Evolutionary conservation across 2,888 invertebrate species (phyloP), one percentile per base, ranked within the genome.

Genomic region (Microchrysa polita): DNA sequence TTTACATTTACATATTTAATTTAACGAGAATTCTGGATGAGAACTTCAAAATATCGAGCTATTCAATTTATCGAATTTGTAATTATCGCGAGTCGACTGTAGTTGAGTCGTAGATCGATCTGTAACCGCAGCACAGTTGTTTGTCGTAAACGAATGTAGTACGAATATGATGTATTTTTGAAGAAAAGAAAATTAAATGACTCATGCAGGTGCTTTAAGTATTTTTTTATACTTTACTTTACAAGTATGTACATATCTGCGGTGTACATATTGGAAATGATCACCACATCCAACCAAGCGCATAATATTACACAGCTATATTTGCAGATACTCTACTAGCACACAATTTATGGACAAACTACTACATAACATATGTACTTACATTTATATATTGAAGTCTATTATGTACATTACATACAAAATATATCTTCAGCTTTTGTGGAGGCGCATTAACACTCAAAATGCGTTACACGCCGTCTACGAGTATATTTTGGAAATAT

Each of bases 401-500:
- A n/a, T n/a, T n/a, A 48, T 12, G 16, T 48, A 48, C 48, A 5
- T 48, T n/a, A n/a, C n/a, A n/a, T n/a, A n/a, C n/a, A n/a, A n/a
- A n/a, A n/a, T n/a, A n/a, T n/a, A n/a, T n/a, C n/a, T n/a, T n/a
- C n/a, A n/a, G n/a, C n/a, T 48, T n/a, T n/a, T 48, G 16, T 48
- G 48, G 14, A 48, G 16, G 48, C 48, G 12, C 48, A 5, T n/a
- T 48, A 48, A 12, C 48, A n/a, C 14, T 48, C 2, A 34, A 34
- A 34, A 34, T 34, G 27, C 10, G 10, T 10, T 48, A 48, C 48
- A 4, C 14, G 48, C 48, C 12, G 14, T n/a, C n/a, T n/a, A n/a
- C n/a, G n/a, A n/a, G n/a, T n/a, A 48, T n/a, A 48, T 48, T 48
- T 48, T 48, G 48, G 48, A 48, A 48, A n/a, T 48, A 42, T 42